Evolutionary conservation across 2,113 vertebrate genomes (phyloP), one percentile per base, ranked within the genome.

Genomic region (Romanogobio albipinnatus): DNA sequence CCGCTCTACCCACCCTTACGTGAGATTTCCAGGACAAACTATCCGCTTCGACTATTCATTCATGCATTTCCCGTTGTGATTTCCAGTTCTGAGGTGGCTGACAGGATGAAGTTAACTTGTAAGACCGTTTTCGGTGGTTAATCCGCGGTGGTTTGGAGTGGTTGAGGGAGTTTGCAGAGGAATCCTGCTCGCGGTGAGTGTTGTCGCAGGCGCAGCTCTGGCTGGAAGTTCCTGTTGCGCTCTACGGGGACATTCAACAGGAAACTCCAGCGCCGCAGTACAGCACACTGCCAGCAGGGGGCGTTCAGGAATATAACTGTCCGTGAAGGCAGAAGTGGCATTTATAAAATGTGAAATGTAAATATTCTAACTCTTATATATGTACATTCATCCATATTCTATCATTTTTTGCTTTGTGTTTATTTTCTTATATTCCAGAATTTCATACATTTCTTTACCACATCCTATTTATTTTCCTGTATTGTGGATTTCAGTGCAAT

Each of bases 141-240:
- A 70, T 70, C 9, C 13, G 24, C 13, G 29, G 49, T 15, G 17
- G 66, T 58, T 70, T 43, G 13, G 19, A 58, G 66, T n/a, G 13
- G 26, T 58, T 71, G 49, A 22, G 66, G 43, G 47, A 73, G 81
- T 56, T 71, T 43, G 49, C 86, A 24, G 66, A 87, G 73, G 83
- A 88, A 78, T 91, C 90, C 90, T 85, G 82, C 62, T 87, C 43
- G 47, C 75, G 83, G 74, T 79, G 88, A 89, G 81, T 88, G 88
- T 89, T 83, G 89, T 90, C 89, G 71, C 81, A 82, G 85, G 80
- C 86, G 62, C 84, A 82, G 87, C 88, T 43, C 22, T 36, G 86
- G 87, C 85, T 86, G 90, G 93, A 92, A 93, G 94, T 95, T 95
- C 93, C 93, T 93, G 93, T 94, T 92, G 91, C 49, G 66, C 91